These are phyloP conservation scores for Himalopsyche japonica DNA, from an alignment of 2,888 invertebrate genomes.

Conservation along the genomic window DNA sequence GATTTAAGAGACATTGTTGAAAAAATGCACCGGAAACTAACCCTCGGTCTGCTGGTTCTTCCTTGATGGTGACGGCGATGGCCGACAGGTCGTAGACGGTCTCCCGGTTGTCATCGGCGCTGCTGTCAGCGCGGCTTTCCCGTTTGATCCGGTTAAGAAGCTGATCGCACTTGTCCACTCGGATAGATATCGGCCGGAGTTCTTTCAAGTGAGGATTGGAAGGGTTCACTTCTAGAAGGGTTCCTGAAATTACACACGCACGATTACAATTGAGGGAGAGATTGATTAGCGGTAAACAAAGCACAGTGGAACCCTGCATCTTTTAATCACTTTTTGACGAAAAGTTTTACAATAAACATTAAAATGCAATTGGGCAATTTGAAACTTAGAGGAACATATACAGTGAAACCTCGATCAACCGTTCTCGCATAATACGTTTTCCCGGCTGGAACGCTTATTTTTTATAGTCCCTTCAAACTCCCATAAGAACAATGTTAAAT, in stretches of 20 bases:
- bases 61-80: slow-evolving; percentile 42
- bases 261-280: neutral
- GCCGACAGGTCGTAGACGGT: slow-evolving; percentile 23
- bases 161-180: slow-evolving; percentile 48
- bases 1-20: too few relatives aligned
- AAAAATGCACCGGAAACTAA: neutral
- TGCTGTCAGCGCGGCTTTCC: slow-evolving; percentile 9
- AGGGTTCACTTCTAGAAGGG: slow-evolving; percentile 43
- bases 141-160: slow-evolving; percentile 43
- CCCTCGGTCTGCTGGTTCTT: slow-evolving; percentile 42
- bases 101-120: neutral
- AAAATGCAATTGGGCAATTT: too few relatives aligned
- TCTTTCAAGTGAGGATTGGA: slow-evolving; percentile 40
- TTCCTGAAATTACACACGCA: slow-evolving; percentile 40
- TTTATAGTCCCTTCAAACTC: too few relatives aligned
- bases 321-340: too few relatives aligned
- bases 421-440: too few relatives aligned
- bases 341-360: too few relatives aligned
- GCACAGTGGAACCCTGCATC: too few relatives aligned
- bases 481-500: too few relatives aligned
- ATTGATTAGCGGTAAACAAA: too few relatives aligned
- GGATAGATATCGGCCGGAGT: slow-evolving; percentile 45
- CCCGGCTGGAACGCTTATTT: too few relatives aligned
- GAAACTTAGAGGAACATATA: too few relatives aligned
- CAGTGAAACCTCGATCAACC: too few relatives aligned